Conservation (phyloP, 1,140 invertebrate species). For the Condylostylus longicornis region DNA sequence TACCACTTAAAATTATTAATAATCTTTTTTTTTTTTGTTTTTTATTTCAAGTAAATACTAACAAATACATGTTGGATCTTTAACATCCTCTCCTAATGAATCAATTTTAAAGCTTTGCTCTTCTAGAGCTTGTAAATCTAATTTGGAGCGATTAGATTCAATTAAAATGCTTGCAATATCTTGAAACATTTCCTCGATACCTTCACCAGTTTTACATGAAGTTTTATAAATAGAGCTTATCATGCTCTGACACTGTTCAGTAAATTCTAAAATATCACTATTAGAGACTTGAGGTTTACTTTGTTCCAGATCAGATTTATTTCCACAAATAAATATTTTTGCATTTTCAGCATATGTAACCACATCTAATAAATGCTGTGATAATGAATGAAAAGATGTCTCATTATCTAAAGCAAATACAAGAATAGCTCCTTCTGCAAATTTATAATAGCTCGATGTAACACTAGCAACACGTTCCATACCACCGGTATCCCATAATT, state of each 20-base stretch:
- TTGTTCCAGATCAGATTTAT: slow-evolving; percentile 68
- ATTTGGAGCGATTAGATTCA: slow-evolving; percentile 59
- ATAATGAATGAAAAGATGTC: slow-evolving; percentile 78
- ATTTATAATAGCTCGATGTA: slow-evolving; percentile 86
- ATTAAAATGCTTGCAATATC: slow-evolving; percentile 69
- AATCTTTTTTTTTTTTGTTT: no score
- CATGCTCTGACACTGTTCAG: slow-evolving; percentile 82
- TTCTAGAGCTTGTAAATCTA: slow-evolving; percentile 64
- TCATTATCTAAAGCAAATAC: slow-evolving; percentile 82
- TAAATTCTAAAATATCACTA: slow-evolving; percentile 79
- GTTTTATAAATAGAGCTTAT: slow-evolving; percentile 80
- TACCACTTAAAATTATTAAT: no score
- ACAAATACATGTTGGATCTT: no score
- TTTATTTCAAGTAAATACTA: no score
- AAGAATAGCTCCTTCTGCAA: slow-evolving; percentile 78
- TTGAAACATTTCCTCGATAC: slow-evolving; percentile 79
- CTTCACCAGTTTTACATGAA: slow-evolving; percentile 76
- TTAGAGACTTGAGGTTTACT: slow-evolving; percentile 57
- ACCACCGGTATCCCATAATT: slow-evolving; percentile 86
- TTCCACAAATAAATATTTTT: slow-evolving; percentile 84
- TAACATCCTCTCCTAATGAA: no score
- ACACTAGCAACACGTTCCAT: slow-evolving; percentile 90
- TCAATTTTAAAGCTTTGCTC: slow-evolving; percentile 63
- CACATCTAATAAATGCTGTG: slow-evolving; percentile 79
- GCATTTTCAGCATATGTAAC: slow-evolving; percentile 85